These are phyloP conservation scores for Polypedilum pembai DNA, from an alignment of 1,140 invertebrate genomes.

Conservation along the genomic window DNA sequence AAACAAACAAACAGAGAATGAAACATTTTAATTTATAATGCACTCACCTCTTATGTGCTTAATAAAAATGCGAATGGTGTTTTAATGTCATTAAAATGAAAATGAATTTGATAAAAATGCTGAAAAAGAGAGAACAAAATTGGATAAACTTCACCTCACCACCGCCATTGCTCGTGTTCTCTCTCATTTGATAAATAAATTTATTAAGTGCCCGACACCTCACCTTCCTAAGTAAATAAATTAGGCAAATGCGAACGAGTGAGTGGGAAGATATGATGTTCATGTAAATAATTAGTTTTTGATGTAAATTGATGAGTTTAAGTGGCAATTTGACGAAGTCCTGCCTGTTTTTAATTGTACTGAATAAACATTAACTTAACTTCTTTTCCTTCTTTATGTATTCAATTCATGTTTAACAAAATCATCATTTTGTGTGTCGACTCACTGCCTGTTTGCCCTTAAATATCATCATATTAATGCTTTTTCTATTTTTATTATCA, in stretches of 20 bases:
- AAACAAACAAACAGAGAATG: not conserved
- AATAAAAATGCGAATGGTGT: slow-evolving; percentile 25
- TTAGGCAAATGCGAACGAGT: not conserved
- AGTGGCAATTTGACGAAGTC: slow-evolving; percentile 10
- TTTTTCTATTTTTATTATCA: no score
- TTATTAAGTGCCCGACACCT: not conserved
- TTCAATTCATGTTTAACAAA: slow-evolving; percentile 19
- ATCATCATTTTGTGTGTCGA: slow-evolving; percentile 7
- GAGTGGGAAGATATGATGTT: not conserved
- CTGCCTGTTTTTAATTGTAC: slow-evolving; percentile 11
- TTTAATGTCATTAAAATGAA: slow-evolving; percentile 29
- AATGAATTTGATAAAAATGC: slow-evolving; percentile 27
- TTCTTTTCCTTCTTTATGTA: not conserved
- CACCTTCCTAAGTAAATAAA: not conserved
- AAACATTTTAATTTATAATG: slow-evolving; percentile 28
- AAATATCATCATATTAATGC: no score
- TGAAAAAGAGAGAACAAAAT: not conserved
- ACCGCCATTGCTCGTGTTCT: not conserved
- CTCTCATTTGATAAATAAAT: not conserved
- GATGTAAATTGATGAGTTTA: slow-evolving; percentile 18
- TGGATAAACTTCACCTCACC: not conserved
- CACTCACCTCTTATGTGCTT: slow-evolving; percentile 24
- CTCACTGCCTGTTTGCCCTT: not conserved
- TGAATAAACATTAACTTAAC: slow-evolving; percentile 1
- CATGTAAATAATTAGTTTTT: slow-evolving; percentile 14